Conservation (phyloP, 2,113 vertebrate species). For the Mungos mungo region DNA sequence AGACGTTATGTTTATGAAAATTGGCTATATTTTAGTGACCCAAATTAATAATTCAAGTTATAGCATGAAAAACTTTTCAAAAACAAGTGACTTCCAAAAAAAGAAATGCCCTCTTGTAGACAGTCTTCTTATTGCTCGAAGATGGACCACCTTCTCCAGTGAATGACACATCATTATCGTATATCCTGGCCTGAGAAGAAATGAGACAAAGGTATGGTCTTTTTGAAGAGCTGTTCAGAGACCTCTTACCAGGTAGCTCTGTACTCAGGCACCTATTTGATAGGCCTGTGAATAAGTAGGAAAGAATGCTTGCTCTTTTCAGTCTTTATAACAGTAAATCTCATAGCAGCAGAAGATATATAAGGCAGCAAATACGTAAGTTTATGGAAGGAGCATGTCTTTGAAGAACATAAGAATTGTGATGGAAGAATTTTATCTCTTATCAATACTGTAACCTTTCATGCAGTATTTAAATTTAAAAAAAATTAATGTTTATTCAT, state of each 20-base stretch:
- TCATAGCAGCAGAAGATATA: conserved; percentile 14
- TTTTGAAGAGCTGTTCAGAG: neutral
- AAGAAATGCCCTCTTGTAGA: neutral
- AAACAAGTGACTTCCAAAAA: neutral
- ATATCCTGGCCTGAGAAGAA: neutral
- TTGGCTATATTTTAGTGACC: neutral
- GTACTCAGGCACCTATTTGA: neutral
- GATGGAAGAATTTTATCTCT: neutral
- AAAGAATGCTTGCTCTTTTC: neutral
- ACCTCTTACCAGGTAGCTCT: neutral
- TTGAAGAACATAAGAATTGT: neutral
- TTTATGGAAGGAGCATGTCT: neutral
- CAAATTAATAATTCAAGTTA: neutral
- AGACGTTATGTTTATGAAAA: neutral
- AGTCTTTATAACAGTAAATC: neutral
- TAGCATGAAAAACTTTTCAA: neutral
- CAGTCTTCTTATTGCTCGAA: neutral
- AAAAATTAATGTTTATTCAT: too few species aligned
- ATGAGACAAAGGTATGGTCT: neutral
- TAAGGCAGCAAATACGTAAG: neutral
- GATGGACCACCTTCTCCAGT: neutral
- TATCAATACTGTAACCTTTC: neutral
- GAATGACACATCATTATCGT: neutral
- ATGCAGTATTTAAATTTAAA: neutral
- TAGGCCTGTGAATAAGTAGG: neutral